Base-by-base conservation (phyloP, 2,888 invertebrate genomes). In the Tetheella fluctuosa region DNA sequence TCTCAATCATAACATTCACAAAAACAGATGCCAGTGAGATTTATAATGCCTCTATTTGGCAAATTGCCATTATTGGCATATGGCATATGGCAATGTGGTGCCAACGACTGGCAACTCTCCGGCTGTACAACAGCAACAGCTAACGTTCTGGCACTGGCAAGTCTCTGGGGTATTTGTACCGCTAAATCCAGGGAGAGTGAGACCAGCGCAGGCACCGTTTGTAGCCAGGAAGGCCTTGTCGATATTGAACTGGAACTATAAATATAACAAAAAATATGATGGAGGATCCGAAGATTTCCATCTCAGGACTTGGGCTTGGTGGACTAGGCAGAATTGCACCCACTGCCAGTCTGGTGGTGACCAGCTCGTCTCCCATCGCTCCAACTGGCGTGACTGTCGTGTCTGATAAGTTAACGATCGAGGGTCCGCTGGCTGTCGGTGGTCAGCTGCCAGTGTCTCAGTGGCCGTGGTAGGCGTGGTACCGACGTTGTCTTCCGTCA, bases 41-140 rank as follows among this genome's bases (percentile, higher is more conserved):
- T 69, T 1, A 82, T 76, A 0, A 65, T 60, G 13, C 81, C 83
- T 23, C 68, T 68, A 13, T 81, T 83, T 12, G 77, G 74, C 13
- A 83, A 63, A 6, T 64, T 63, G 0, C 83, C 83, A 7, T 64
- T 12, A 82, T 73, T 8, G 83, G 83, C 56, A 83, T 80, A 52
- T 75, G 74, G 0, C 83, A 83, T 4, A 71, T 61, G 1, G 83
- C 68, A 17, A 64, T 30, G 83, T 77, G 23, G 71, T 66, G 28
- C 83, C 83, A 25, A 59, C 58, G 12, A 79, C 75, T 12, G 67
- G 73, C 37, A 74, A 60, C 58, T 74, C 76, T 0, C 76, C 73
- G 1, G 61, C 58, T 6, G 74, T 71, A 0, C 60, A 67, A 12
- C 74, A 4, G 37, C 2, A 42, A 17, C 42, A 42, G 42, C 4